Evolutionary conservation across 1,140 invertebrate species (phyloP), one percentile per base, ranked within the genome.

Genomic region (Hormaphis cornu): DNA sequence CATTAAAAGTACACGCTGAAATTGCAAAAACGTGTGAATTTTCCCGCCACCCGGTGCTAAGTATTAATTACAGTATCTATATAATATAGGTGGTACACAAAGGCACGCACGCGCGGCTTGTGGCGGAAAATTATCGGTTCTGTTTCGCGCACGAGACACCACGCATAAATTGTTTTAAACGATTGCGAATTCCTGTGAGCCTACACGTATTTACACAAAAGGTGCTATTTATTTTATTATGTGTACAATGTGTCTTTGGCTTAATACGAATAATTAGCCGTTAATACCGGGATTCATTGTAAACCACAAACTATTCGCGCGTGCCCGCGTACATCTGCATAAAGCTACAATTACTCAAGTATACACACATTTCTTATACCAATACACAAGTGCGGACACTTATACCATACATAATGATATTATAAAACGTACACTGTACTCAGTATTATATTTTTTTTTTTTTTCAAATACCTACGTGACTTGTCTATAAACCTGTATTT

Each of bases 21-120:
- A n/a, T n/a, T n/a, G n/a, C n/a, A 44, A n/a, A 35, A 33, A 44
- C 26, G 42, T 37, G 44, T 66, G 44, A 24, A 48, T 50, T 48
- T 35, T 40, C 12, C 48, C 20, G 18, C 61, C 44, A 50, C 61
- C 61, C n/a, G 61, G 44, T 35, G 28, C 46, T 46, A 35, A 20
- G 44, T 66, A 66, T 66, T 66, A 66, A 66, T 66, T 66, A 66
- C 61, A 18, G 50, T 28, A 30, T 30, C 1, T n/a, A 50, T 50
- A 50, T 46, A 50, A 14, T 26, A 50, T 48, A 48, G 22, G 24
- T 50, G 16, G 24, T 58, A 35, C 20, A 22, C 33, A n/a, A 20
- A 42, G 14, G 18, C 1, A 53, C 7, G 14, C 50, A n/a, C n/a
- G n/a, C n/a, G n/a, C n/a, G n/a, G 26, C 9, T 1, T 54, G 16